Base-by-base conservation (phyloP, 2,113 vertebrate species). In the Poecile atricapillus region DNA sequence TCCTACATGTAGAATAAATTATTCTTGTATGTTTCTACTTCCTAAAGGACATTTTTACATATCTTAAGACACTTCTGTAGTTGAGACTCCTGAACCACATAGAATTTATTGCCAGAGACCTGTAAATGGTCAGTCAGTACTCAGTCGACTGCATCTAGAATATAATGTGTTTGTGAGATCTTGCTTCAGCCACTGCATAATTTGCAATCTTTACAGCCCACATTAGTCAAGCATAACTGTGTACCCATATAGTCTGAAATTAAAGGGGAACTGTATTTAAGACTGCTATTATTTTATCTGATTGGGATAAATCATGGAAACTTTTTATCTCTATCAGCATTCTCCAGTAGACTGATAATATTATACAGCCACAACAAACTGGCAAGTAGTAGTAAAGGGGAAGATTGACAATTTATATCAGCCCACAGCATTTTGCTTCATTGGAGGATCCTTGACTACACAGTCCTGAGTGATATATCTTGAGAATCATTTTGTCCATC, bases 261-360 rank as follows among this genome's bases (percentile, higher is more conserved):
- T 58, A 59, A 63, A 64, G 37, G 22, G 11, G 15, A 16, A 47
- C 49, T 94, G 31, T 94, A 63, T 88, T 89, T 90, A 89, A 91
- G 79, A 37, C 22, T 83, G 19, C 13, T 62, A 85, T 74, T 69
- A 74, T 92, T 94, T 85, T 86, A 97, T 81, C 84, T 95, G 79
- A 90, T 80, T 87, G 60, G 56, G 70, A 43, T 79, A 89, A 94
- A 88, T 39, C 55, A 49, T 0, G 9, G 75, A 94, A 96, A 90
- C 16, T 85, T 92, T 49, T 93, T 85, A 84, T 90, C 87, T 76
- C 52, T 59, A 71, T 89, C 83, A 70, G 35, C 0, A 0, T 82
- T 84, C 80, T 84, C 31, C 79, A 86, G 64, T 37, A 81, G 79
- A 27, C 30, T 28, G 43, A 85, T 77, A 75, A 68, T 27, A 41